phyloP scores from a whole-genome alignment of 1,140 invertebrate species.

The Oncopodura yosiiana region DNA sequence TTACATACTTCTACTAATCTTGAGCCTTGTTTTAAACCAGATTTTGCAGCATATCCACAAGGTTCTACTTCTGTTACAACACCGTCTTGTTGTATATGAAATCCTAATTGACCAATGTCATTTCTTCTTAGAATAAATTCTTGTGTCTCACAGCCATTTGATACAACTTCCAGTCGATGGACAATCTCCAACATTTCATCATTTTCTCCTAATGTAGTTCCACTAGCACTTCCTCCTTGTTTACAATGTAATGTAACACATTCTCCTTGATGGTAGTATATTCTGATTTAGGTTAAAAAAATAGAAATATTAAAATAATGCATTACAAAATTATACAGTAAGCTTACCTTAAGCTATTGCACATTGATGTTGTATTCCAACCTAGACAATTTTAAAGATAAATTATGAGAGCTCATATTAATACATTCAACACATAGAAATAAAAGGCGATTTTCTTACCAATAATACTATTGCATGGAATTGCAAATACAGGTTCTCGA shows the following conservation, averaged over 20 bases:
- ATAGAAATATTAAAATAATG: slow-evolving; percentile 3
- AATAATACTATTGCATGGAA: slow-evolving; percentile 70
- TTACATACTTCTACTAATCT: slow-evolving; percentile 83
- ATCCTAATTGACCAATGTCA: slow-evolving; percentile 75
- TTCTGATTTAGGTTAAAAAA: slow-evolving; percentile 41
- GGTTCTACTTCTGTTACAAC: slow-evolving; percentile 87
- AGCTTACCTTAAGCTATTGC: slow-evolving; percentile 44
- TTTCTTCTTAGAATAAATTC: slow-evolving; percentile 69
- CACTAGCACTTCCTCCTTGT: slow-evolving; percentile 60
- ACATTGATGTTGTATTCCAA: slow-evolving; percentile 56
- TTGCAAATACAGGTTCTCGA: slow-evolving; percentile 73
- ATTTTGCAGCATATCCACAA: slow-evolving; percentile 74
- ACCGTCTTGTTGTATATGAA: slow-evolving; percentile 91
- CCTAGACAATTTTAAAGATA: too few species aligned
- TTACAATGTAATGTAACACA: slow-evolving; percentile 64
- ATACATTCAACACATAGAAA: too few species aligned
- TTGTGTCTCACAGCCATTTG: slow-evolving; percentile 59
- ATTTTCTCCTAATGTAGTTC: slow-evolving; percentile 45
- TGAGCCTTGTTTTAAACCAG: slow-evolving; percentile 78
- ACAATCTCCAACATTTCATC: slow-evolving; percentile 72
- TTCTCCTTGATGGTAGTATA: slow-evolving; percentile 63
- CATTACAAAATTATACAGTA: not conserved
- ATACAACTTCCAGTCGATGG: slow-evolving; percentile 58
- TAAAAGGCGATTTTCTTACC: too few species aligned
- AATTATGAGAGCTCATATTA: too few species aligned